Percentiles rank a stretch among this genome's conserved stretches.
These are phyloP conservation scores for Synanthedon formicaeformis DNA, from an alignment of 2,888 invertebrate species.

Conservation along the genomic window DNA sequence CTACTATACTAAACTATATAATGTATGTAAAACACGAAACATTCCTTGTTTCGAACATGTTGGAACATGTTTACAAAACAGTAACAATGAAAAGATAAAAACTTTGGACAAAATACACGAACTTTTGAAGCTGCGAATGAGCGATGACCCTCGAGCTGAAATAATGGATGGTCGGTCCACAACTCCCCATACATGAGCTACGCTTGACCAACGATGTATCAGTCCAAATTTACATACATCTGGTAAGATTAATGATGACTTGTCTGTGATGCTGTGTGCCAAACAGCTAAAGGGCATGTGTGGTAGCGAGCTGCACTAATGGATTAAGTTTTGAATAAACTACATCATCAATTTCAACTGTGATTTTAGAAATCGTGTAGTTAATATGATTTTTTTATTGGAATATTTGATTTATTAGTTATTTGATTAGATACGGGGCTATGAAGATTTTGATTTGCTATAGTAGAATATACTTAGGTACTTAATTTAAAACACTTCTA, in stretches of 20 bases:
- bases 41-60: too few species aligned
- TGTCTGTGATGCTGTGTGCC: constrained; percentile 31
- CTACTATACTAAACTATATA: too few species aligned
- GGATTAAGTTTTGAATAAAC: constrained; percentile 14
- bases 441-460: too few species aligned
- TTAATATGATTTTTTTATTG: constrained; percentile 4
- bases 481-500: too few species aligned
- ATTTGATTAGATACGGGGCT: neutral
- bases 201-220: constrained; percentile 51
- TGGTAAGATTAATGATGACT: constrained; percentile 45
- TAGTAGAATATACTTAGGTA: too few species aligned
- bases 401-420: neutral
- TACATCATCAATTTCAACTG: constrained; percentile 4
- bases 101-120: constrained; percentile 8
- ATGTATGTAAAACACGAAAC: too few species aligned
- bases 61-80: too few species aligned
- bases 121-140: constrained; percentile 20
- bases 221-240: constrained; percentile 51
- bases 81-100: neutral
- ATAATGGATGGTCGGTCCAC: constrained; percentile 22
- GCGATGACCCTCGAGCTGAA: constrained; percentile 19
- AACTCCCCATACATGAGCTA: constrained; percentile 9
- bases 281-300: constrained; percentile 8
- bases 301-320: constrained; percentile 8
- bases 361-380: constrained; percentile 5